Percentiles rank a stretch among this genome's conserved stretches.
Conservation (phyloP, 2,888 invertebrate species). For the Thymelicus acteon region DNA sequence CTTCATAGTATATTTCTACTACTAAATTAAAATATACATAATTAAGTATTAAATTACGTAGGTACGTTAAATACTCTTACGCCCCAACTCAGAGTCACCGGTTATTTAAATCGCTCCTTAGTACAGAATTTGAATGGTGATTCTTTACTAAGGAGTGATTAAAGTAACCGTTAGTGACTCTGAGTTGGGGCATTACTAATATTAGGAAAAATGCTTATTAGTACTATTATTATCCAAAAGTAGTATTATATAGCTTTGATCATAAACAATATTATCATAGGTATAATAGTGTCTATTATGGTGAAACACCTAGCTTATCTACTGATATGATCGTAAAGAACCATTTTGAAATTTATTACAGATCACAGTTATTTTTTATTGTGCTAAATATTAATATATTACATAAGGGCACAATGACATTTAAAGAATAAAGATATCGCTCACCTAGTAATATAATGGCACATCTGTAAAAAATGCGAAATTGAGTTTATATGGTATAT, state of each 20-base stretch:
- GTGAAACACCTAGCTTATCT: constrained; percentile 8
- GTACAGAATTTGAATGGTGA: too few relatives aligned
- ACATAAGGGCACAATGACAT: constrained; percentile 46
- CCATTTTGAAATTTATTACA: constrained; percentile 50
- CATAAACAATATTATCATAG: neutral
- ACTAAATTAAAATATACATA: neutral
- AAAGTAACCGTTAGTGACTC: too few relatives aligned
- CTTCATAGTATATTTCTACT: constrained; percentile 2
- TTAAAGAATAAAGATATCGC: neutral
- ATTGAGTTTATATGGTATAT: too few relatives aligned
- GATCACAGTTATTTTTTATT: constrained; percentile 64
- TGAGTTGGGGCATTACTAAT: neutral
- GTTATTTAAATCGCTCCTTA: too few relatives aligned
- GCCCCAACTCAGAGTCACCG: too few relatives aligned
- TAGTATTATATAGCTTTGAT: constrained; percentile 6
- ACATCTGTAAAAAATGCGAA: too few relatives aligned
- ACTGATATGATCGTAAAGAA: constrained; percentile 26
- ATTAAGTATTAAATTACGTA: neutral
- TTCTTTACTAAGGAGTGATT: too few relatives aligned
- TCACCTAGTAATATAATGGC: too few relatives aligned
- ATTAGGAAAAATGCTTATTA: constrained; percentile 23
- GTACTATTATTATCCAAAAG: neutral
- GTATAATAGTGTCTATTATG: neutral
- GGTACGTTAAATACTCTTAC: constrained; percentile 8
- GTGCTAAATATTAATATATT: constrained; percentile 56